phyloP scores from a whole-genome alignment of 2,888 invertebrate genomes.

The Nudaria mundana region DNA sequence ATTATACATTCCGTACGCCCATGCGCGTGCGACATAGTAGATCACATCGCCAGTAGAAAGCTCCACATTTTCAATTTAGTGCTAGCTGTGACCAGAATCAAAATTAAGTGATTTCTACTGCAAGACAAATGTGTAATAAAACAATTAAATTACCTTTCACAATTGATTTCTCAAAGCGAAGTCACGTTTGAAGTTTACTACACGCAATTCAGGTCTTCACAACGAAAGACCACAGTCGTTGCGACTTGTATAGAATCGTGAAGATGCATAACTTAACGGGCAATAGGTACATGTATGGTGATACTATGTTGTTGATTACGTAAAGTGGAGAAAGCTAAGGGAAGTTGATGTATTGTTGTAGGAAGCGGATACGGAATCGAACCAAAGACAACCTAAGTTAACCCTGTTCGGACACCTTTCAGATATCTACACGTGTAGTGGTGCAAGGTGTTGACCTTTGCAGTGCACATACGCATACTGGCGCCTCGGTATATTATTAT shows the following conservation, averaged over 20 bases:
- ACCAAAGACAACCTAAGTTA: slow-evolving; percentile 49
- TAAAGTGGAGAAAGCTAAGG: slow-evolving; percentile 65
- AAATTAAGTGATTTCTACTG: slow-evolving; percentile 45
- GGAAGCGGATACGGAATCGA: slow-evolving; percentile 73
- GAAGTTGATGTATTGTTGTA: slow-evolving; percentile 43
- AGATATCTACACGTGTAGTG: slow-evolving; percentile 52
- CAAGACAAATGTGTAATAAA: slow-evolving; percentile 33
- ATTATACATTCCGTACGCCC: slow-evolving; percentile 56
- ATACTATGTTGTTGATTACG: slow-evolving; percentile 38
- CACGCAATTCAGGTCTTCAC: slow-evolving; percentile 16
- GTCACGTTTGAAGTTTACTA: slow-evolving; percentile 19
- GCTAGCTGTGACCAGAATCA: slow-evolving; percentile 61
- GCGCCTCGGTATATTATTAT: slow-evolving; percentile 15
- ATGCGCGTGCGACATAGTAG: slow-evolving; percentile 43
- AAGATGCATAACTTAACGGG: slow-evolving; percentile 30
- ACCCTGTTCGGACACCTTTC: slow-evolving; percentile 65
- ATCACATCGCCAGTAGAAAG: slow-evolving; percentile 62
- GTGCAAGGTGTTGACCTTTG: slow-evolving; percentile 63
- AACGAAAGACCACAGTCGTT: background rate
- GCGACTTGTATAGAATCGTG: slow-evolving; percentile 25
- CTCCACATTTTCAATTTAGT: slow-evolving; percentile 63
- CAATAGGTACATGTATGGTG: slow-evolving; percentile 13
- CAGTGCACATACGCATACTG: slow-evolving; percentile 19
- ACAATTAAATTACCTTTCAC: slow-evolving; percentile 38
- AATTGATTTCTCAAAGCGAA: slow-evolving; percentile 42